Evolutionary conservation across 1,140 invertebrate genomes (phyloP).

Genomic region (Halictus rubicundus): DNA sequence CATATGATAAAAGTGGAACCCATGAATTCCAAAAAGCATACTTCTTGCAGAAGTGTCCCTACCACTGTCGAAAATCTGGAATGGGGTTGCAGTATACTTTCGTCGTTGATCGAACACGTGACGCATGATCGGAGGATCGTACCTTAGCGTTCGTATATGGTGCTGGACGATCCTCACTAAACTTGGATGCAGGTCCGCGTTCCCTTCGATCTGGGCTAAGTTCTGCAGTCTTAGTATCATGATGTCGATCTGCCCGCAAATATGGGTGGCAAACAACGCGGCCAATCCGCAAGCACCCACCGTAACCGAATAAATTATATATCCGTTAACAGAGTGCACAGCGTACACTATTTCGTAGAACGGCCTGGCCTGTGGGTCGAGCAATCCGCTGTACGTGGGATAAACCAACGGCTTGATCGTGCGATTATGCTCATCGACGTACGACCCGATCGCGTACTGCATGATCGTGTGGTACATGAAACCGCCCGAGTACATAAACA

Average conservation of each 20-base stretch:
- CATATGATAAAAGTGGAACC: constrained; percentile 67
- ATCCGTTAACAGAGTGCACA: constrained; percentile 44
- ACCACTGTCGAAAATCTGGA: constrained; percentile 60
- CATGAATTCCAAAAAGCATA: constrained; percentile 65
- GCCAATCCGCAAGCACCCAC: constrained; percentile 46
- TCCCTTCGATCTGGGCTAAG: constrained; percentile 24
- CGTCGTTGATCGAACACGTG: neutral
- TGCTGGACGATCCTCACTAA: constrained; percentile 44
- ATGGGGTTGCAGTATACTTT: neutral
- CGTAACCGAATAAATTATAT: constrained; percentile 43
- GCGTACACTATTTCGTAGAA: constrained; percentile 56
- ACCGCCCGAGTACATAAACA: constrained; percentile 53
- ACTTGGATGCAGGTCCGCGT: neutral
- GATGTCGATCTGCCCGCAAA: constrained; percentile 59
- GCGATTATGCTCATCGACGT: constrained; percentile 30
- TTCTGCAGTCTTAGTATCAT: constrained; percentile 41
- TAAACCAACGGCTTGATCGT: constrained; percentile 54
- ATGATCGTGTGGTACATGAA: constrained; percentile 42
- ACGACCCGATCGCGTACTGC: constrained; percentile 19
- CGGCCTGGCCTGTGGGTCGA: constrained; percentile 35
- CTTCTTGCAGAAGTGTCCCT: constrained; percentile 56
- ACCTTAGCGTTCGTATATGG: constrained; percentile 50
- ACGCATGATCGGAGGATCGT: neutral
- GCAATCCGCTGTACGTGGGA: constrained; percentile 40
- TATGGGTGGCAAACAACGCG: constrained; percentile 50